These are phyloP conservation scores for Pandion haliaetus DNA, from an alignment of 2,113 vertebrate species.

Conservation along the genomic window DNA sequence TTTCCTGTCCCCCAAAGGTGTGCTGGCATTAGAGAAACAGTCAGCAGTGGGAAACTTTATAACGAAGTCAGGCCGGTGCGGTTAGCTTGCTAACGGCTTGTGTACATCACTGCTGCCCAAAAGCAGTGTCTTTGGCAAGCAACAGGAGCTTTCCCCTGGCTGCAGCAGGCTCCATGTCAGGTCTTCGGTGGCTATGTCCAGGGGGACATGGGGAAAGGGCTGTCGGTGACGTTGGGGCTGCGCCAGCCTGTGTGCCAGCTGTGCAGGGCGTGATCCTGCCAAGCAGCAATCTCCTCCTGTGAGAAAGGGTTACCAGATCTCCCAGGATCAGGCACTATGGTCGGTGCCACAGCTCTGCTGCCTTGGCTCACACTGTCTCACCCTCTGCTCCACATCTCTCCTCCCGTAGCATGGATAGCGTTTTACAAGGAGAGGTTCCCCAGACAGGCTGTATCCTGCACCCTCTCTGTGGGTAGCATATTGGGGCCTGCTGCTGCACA, in stretches of 20 bases:
- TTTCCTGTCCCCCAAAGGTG: not conserved
- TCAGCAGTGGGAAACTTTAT: not conserved
- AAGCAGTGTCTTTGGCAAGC: not conserved
- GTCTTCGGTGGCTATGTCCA: not conserved
- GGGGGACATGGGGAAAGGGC: not conserved
- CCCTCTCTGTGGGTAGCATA: not conserved
- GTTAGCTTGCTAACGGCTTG: not conserved
- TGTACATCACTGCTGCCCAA: not conserved
- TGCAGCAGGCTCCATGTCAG: not conserved
- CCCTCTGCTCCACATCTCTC: not conserved
- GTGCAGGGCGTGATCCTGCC: not conserved
- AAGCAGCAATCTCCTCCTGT: not conserved
- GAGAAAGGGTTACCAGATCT: not conserved
- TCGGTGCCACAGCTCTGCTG: not conserved
- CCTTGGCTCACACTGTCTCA: not conserved
- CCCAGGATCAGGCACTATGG: not conserved
- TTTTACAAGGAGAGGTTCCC: not conserved
- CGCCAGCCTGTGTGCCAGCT: not conserved
- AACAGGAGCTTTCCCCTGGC: not conserved
- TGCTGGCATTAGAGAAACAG: conserved; percentile 15
- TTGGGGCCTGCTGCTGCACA: conserved; percentile 22
- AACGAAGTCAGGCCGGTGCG: not conserved
- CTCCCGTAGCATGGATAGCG: accelerated
- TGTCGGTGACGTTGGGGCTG: accelerated
- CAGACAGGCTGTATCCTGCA: not conserved